A percentile compares a stretch with the other conserved stretches of the same genome.
These are phyloP conservation scores for Daubentonia madagascariensis DNA, from an alignment of 2,113 vertebrate species.

Conservation along the genomic window DNA sequence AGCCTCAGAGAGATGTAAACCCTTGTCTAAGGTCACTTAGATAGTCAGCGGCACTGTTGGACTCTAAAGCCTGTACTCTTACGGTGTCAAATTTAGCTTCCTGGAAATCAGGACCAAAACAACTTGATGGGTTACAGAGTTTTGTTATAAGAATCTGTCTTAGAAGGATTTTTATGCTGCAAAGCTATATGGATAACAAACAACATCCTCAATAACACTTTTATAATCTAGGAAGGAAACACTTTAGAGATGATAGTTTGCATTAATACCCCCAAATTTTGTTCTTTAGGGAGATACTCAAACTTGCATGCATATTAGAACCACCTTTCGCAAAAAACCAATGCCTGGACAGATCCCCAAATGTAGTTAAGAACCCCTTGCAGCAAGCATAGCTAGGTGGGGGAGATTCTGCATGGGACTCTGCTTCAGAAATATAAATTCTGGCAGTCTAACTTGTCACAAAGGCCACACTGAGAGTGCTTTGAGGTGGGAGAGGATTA, in stretches of 20 bases:
- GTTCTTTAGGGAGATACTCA: not conserved
- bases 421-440: not conserved
- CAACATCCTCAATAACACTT: not conserved
- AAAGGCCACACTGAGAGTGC: not conserved
- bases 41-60: not conserved
- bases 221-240: not conserved
- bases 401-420: not conserved
- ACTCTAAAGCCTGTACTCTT: not conserved
- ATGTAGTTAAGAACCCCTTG: not conserved
- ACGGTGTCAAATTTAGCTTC: not conserved
- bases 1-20: not conserved
- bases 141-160: not conserved
- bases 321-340: not conserved
- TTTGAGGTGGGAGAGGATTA: not conserved
- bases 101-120: not conserved
- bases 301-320: not conserved
- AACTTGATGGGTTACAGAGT: not conserved
- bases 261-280: not conserved
- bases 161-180: not conserved
- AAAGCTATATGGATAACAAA: not conserved
- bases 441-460: not conserved
- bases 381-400: not conserved
- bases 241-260: not conserved
- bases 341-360: not conserved
- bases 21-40: not conserved